These are phyloP conservation scores for Calypte anna DNA, from an alignment of 2,113 vertebrate species.

Conservation along the genomic window DNA sequence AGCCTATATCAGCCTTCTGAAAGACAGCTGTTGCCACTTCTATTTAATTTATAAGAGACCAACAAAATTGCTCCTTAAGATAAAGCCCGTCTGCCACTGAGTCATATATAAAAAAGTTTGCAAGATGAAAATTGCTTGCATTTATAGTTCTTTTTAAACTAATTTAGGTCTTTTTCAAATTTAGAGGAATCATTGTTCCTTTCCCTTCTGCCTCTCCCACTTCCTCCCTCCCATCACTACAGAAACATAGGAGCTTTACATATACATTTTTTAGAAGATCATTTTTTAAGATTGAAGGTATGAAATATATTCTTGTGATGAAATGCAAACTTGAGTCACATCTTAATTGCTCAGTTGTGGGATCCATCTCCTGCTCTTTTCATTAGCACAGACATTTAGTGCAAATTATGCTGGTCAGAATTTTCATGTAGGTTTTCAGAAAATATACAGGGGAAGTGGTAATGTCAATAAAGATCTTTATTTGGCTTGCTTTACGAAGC, in stretches of 20 bases:
- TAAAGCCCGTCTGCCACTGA: slow-evolving; percentile 63
- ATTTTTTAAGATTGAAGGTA: slow-evolving; percentile 39
- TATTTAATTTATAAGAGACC: slow-evolving; percentile 77
- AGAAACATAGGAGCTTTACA: slow-evolving; percentile 53
- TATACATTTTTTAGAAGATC: background rate
- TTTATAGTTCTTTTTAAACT: slow-evolving; percentile 66
- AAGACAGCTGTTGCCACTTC: slow-evolving; percentile 77
- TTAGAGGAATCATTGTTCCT: slow-evolving; percentile 15
- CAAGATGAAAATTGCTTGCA: slow-evolving; percentile 66
- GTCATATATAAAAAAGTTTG: slow-evolving; percentile 54
- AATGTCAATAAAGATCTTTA: slow-evolving; percentile 49
- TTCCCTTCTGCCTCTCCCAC: background rate
- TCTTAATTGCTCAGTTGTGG: slow-evolving; percentile 56
- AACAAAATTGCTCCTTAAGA: slow-evolving; percentile 72
- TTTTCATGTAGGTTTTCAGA: slow-evolving; percentile 52
- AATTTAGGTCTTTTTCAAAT: slow-evolving; percentile 63
- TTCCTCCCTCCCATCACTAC: background rate
- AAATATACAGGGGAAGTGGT: slow-evolving; percentile 9
- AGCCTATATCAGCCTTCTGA: slow-evolving; percentile 71
- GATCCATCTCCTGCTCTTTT: slow-evolving; percentile 13
- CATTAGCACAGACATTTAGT: slow-evolving; percentile 45
- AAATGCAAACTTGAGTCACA: slow-evolving; percentile 19
- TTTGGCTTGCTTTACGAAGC: slow-evolving; percentile 17
- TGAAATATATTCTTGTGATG: slow-evolving; percentile 29
- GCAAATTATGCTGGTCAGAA: slow-evolving; percentile 48